These are phyloP conservation scores for Sinocyclocheilus anophthalmus DNA, from an alignment of 2,113 vertebrate genomes.

Conservation along the genomic window DNA sequence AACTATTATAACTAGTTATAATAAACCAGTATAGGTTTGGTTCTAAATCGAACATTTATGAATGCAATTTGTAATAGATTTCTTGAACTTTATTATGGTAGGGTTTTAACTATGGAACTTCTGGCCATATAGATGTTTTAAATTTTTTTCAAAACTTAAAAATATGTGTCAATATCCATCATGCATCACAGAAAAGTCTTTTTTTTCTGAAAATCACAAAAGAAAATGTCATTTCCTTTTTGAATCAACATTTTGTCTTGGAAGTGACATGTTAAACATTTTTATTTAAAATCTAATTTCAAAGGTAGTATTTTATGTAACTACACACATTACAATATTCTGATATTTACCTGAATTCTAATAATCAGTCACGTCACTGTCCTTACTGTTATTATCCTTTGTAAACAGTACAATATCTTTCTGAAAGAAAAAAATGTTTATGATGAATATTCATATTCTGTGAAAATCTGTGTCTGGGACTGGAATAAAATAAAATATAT, in stretches of 20 bases:
- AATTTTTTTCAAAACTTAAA: not conserved
- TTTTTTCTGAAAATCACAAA: not conserved
- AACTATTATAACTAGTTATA: too few species aligned
- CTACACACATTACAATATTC: not conserved
- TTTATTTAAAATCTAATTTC: not conserved
- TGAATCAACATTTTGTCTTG: not conserved
- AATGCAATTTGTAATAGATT: not conserved
- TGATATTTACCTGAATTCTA: not conserved
- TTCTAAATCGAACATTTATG: not conserved
- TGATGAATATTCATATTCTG: not conserved
- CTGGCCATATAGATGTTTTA: not conserved
- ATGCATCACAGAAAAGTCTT: not conserved
- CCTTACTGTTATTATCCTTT: not conserved
- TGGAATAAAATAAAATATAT: not conserved
- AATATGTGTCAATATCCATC: not conserved
- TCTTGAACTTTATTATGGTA: not conserved
- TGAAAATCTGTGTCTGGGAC: not conserved
- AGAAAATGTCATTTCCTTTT: not conserved
- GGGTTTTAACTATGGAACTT: not conserved
- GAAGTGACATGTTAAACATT: not conserved
- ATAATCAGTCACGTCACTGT: not conserved
- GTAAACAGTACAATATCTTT: not conserved
- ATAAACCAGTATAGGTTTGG: not conserved
- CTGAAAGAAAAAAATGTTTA: not conserved
- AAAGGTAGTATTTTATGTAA: not conserved